Evolutionary conservation across 2,113 vertebrate species (phyloP).

Genomic region (Dendropsophus ebraccatus): DNA sequence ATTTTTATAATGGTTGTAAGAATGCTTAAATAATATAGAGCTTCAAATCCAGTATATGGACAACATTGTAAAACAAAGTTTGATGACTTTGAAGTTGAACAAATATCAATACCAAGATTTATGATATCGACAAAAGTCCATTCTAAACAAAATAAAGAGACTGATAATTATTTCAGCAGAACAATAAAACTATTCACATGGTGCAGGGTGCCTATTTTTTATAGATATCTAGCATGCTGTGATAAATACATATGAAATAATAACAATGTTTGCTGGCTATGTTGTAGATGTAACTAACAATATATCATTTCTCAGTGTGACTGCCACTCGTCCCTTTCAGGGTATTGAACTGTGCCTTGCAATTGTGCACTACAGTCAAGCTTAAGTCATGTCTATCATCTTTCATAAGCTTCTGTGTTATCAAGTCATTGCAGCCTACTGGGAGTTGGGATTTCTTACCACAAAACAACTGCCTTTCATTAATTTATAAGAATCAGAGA

Average conservation of each 20-base stretch:
- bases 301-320: constrained; percentile 37
- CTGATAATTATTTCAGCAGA: not conserved
- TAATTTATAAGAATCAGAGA: constrained; percentile 24
- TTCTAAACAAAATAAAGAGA: not conserved
- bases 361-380: not conserved
- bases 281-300: not conserved
- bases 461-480: constrained; percentile 35
- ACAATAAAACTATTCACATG: not conserved
- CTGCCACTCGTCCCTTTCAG: not conserved
- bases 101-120: not conserved
- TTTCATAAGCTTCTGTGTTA: constrained; percentile 12
- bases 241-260: constrained; percentile 23
- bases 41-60: not conserved
- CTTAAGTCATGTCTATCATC: constrained; percentile 35
- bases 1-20: no score
- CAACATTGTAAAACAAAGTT: not conserved
- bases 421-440: constrained; percentile 8
- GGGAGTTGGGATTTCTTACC: constrained; percentile 9
- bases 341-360: constrained; percentile 25
- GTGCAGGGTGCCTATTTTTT: not conserved
- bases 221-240: not conserved
- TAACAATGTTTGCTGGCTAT: not conserved
- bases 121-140: not conserved
- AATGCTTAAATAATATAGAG: no score
- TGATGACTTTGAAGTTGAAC: not conserved